Conservation (phyloP, 2,797 vertebrate species). For the Tolypeutes matacus region DNA sequence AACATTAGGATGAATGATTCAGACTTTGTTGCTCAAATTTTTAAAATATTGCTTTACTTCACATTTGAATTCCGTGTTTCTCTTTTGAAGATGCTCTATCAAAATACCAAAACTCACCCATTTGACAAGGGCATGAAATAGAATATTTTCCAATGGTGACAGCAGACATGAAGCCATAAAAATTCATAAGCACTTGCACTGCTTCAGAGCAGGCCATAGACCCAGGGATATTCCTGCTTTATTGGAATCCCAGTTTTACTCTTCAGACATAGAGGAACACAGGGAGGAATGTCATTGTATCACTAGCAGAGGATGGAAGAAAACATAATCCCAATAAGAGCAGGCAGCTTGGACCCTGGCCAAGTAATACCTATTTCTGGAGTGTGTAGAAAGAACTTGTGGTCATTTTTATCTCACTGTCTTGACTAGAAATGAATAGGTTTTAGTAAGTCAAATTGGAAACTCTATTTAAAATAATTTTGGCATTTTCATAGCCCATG, state of each 20-base stretch:
- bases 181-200: neutral
- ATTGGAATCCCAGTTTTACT: neutral
- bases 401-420: neutral
- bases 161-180: neutral
- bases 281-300: neutral
- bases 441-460: neutral
- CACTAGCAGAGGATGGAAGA: too few species aligned
- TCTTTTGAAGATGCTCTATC: neutral
- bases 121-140: neutral
- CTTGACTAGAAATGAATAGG: conserved; percentile 24
- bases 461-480: neutral
- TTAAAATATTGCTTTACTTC: neutral
- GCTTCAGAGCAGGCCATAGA: neutral
- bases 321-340: neutral
- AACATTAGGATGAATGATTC: neutral
- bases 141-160: neutral
- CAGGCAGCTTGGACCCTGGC: neutral
- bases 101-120: neutral
- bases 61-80: neutral
- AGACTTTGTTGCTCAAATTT: neutral
- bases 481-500: neutral
- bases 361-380: neutral
- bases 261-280: neutral
- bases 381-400: neutral
- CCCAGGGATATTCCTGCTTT: neutral